Base-by-base conservation (phyloP, 2,888 invertebrate genomes). In the Tetranychus truncatus region DNA sequence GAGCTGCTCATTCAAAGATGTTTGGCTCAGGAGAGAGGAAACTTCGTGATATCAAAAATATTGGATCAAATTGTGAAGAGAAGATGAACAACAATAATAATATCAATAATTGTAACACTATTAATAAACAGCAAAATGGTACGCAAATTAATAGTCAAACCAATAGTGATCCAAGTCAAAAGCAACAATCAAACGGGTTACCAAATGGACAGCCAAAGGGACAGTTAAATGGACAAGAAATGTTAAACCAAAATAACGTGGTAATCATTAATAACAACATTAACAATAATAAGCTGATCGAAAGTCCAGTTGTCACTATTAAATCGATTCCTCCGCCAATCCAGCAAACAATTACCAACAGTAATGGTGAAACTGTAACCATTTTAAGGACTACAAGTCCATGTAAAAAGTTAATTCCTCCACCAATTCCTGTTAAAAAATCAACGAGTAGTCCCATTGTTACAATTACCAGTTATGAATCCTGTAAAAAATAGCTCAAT, bases 1-100 rank as follows among this genome's bases (percentile, higher is more conserved):
- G 90, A 82, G 88, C 89, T 81, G 91, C 91, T 6, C 92, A 92
- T 83, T 87, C 88, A 80, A 90, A 89, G 85, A 92, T 92, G 92
- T 92, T 92, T 74, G 79, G 79, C n/a, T 44, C 44, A n/a, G 74
- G 71, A 66, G 34, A 20, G 21, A 69, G 20, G 5, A 69, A 69
- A 20, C 69, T 69, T 15, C 20, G 20, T 24, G 34, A 69, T 20
- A 69, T 24, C 15, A 20, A 69, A 21, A 69, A 21, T 20, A 69
- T 6, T 21, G 69, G 6, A 24, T 20, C 11, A 24, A 69, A 11
- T 24, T 11, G 21, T 20, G 21, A 69, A 5, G 21, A 69, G 8
- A 20, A 20, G 69, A 69, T 9, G 34, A 69, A 21, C 18, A 69
- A 11, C 20, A 20, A 69, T 69, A 18, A n/a, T 11, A n/a, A 44